Percentiles rank a stretch among this genome's conserved stretches.
These are phyloP conservation scores for Leucoptera coffeella DNA, from an alignment of 2,888 invertebrate genomes.

Conservation along the genomic window DNA sequence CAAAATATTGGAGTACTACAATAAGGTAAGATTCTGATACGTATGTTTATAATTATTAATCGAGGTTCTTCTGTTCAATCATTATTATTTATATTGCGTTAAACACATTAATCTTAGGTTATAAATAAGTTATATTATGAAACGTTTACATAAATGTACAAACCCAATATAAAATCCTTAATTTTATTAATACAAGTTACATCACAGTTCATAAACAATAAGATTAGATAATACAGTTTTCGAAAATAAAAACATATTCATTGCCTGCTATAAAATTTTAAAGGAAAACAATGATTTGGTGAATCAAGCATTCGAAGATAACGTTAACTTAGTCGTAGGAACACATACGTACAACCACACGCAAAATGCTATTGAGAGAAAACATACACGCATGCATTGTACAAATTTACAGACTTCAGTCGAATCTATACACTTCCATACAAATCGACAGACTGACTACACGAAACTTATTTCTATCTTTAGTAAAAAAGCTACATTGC, in stretches of 20 bases:
- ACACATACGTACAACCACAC: slow-evolving; percentile 27
- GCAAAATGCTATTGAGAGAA: too few species aligned
- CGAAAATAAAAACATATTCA: slow-evolving; percentile 23
- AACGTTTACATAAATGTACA: slow-evolving; percentile 49
- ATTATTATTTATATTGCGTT: slow-evolving; percentile 16
- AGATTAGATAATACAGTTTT: slow-evolving; percentile 24
- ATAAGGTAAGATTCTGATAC: too few species aligned
- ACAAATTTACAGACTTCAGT: slow-evolving; percentile 21
- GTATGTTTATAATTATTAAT: too few species aligned
- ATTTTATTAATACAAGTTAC: slow-evolving; percentile 47
- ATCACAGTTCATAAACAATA: slow-evolving; percentile 53
- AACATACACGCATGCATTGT: slow-evolving; percentile 10
- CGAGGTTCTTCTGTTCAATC: too few species aligned
- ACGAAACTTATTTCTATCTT: too few species aligned
- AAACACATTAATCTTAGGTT: slow-evolving; percentile 20
- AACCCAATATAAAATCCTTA: slow-evolving; percentile 44
- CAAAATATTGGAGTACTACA: too few species aligned
- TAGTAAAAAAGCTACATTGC: slow-evolving; percentile 53
- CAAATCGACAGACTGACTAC: background rate
- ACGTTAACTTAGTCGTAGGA: too few species aligned
- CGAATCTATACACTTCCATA: background rate
- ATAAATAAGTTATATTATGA: slow-evolving; percentile 48
- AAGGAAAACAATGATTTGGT: slow-evolving; percentile 37
- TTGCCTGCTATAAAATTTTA: slow-evolving; percentile 16
- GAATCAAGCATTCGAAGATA: too few species aligned